Evolutionary conservation across 2,797 vertebrate genomes (phyloP).

Genomic region (Vireo griseus): DNA sequence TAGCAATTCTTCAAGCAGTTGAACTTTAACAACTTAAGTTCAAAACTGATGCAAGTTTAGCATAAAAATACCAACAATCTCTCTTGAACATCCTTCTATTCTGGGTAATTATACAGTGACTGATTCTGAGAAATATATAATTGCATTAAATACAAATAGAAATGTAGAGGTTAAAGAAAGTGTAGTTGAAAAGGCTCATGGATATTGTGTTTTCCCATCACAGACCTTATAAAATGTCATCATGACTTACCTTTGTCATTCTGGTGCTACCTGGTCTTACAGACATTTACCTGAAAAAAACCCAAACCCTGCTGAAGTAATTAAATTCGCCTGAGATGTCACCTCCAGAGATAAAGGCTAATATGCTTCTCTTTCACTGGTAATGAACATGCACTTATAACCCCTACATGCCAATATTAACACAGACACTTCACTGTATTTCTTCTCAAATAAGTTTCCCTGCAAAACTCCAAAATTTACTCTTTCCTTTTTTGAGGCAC

Average conservation of each 20-base stretch:
- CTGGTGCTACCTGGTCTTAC: background rate
- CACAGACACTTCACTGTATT: background rate
- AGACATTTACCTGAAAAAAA: background rate
- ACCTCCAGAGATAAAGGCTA: background rate
- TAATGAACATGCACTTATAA: background rate
- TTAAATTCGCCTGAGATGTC: background rate
- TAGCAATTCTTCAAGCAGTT: background rate
- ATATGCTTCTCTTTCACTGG: background rate
- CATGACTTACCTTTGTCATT: background rate
- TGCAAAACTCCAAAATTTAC: background rate
- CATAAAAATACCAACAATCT: background rate
- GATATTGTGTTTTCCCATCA: background rate
- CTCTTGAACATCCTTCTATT: background rate
- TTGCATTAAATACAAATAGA: background rate
- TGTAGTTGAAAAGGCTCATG: background rate
- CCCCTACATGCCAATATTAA: background rate
- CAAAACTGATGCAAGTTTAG: background rate
- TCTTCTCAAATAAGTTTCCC: background rate
- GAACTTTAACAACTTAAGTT: background rate
- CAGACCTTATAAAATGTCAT: background rate
- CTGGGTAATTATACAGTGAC: background rate
- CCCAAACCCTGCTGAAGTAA: background rate
- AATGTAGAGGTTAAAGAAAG: background rate
- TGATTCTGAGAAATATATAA: background rate
- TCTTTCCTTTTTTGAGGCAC: background rate